Evolutionary conservation across 2,888 invertebrate genomes (phyloP), one percentile per base, ranked within the genome.

Genomic region (Dioctria linearis): DNA sequence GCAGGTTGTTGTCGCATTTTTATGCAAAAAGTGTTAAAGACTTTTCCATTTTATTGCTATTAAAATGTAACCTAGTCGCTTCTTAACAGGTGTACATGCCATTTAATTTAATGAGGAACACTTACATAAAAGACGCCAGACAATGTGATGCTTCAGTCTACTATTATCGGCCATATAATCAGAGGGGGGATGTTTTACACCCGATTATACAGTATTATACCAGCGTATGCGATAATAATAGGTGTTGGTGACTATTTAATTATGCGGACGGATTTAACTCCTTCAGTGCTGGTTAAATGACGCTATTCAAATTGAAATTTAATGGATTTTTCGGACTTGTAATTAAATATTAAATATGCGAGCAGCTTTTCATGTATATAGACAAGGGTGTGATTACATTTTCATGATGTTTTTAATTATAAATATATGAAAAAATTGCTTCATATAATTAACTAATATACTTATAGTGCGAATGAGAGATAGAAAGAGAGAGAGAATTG

Each of bases 31-130:
- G 3, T n/a, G 46, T 67, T 67, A 67, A 67, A 67, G 67, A 67
- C 46, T 46, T 46, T 67, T n/a, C 67, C 51, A 51, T 9, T 71
- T 71, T 71, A 71, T 25, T 49, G 51, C 54, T 46, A 51, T 40
- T 40, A 67, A 39, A 37, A 51, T 63, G 8, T 71, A 54, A 71
- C 54, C 42, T 39, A 51, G 71, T 54, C 71, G 71, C 71, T 39
- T 9, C 40, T 63, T 71, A 71, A 71, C 71, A 71, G 71, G 71
- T 71, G 71, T 54, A 71, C 71, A 40, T 51, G 54, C 54, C 71
- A 71, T 71, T 71, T 54, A 51, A 71, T 71, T 71, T 71, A 54
- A 71, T 71, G 54, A 51, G 39, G 13, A 49, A 46, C 46, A 51
- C 71, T 71, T 71, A n/a, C n/a, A n/a, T n/a, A 71, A 69, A 54